These are phyloP conservation scores for Clostera curtula DNA, from an alignment of 2,888 invertebrate genomes.

Conservation along the genomic window DNA sequence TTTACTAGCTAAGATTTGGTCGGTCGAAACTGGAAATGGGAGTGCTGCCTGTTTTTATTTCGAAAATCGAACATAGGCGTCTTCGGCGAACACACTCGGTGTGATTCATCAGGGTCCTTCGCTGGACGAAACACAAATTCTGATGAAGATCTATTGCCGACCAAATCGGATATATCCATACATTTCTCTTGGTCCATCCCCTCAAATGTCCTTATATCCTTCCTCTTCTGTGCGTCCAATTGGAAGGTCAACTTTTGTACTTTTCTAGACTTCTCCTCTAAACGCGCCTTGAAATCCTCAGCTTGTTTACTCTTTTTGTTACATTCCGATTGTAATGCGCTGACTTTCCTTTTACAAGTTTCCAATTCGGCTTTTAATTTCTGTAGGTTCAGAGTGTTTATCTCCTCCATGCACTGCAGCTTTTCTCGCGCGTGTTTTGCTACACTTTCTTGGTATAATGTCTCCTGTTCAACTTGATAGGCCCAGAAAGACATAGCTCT, in stretches of 20 bases:
- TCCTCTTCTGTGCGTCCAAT: constrained; percentile 56
- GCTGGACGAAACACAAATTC: constrained; percentile 59
- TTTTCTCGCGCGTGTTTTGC: constrained; percentile 64
- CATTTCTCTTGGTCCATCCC: constrained; percentile 44
- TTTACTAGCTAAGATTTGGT: constrained; percentile 33
- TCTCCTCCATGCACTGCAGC: constrained; percentile 61
- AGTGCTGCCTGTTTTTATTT: constrained; percentile 30
- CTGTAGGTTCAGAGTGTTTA: constrained; percentile 55
- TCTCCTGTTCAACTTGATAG: constrained; percentile 70
- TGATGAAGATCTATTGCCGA: constrained; percentile 46
- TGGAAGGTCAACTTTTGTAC: constrained; percentile 65
- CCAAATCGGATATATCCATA: constrained; percentile 60
- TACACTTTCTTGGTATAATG: constrained; percentile 62
- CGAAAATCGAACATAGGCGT: constrained; percentile 65
- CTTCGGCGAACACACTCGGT: constrained; percentile 47
- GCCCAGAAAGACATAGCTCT: constrained; percentile 73
- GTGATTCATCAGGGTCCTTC: constrained; percentile 45
- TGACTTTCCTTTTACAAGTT: constrained; percentile 60
- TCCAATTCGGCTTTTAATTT: constrained; percentile 66
- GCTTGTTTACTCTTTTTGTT: constrained; percentile 62
- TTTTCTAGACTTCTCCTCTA: constrained; percentile 62
- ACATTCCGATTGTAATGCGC: constrained; percentile 53
- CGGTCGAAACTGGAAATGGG: constrained; percentile 54
- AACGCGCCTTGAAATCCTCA: constrained; percentile 53
- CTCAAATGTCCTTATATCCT: constrained; percentile 46